Base-by-base conservation (phyloP, 2,797 vertebrate species). In the Anguilla anguilla region DNA sequence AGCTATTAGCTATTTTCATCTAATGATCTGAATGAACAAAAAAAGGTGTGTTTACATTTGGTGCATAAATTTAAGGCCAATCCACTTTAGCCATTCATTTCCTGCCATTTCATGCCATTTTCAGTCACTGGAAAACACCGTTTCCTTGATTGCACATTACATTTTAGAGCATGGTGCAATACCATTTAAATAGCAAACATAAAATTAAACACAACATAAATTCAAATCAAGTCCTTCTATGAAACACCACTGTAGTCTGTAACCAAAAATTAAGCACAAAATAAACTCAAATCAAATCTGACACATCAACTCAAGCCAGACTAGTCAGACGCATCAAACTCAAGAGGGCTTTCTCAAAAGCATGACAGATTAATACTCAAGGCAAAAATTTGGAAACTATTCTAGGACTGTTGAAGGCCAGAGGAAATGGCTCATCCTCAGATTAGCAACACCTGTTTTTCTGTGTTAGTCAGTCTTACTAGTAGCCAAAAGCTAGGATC, bases 401-500 rank as follows among this genome's bases (percentile, higher is more conserved):
- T 74, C 13, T 74, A 74, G 72, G 13, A 74, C 7, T 22, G 77
- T 15, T 85, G 22, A 35, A 59, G 69, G 85, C 59, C 82, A 83
- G 82, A 86, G 89, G 77, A 88, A 90, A 90, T 89, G 83, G 83
- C 87, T 93, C 89, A 90, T 91, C 89, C 69, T 90, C 82, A 93
- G 90, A 89, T 90, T 88, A 87, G 87, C 57, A 89, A 61, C 88
- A 90, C 88, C 90, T 92, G 91, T 89, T 87, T 79, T 6, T 51
- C 57, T 90, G 85, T 74, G 88, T 94, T 94, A 94, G 92, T 94
- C 93, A 93, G 87, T 88, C 89, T 92, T 69, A 57, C 64, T 11
- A 86, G 74, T 89, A 90, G 86, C 85, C 90, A 86, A 25, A 88
- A 72, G 67, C 88, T 89, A 61, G 57, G 88, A 61, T 88, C 83